These are phyloP conservation scores for Mormyrus iriodes DNA, from an alignment of 2,113 vertebrate genomes.

Conservation along the genomic window DNA sequence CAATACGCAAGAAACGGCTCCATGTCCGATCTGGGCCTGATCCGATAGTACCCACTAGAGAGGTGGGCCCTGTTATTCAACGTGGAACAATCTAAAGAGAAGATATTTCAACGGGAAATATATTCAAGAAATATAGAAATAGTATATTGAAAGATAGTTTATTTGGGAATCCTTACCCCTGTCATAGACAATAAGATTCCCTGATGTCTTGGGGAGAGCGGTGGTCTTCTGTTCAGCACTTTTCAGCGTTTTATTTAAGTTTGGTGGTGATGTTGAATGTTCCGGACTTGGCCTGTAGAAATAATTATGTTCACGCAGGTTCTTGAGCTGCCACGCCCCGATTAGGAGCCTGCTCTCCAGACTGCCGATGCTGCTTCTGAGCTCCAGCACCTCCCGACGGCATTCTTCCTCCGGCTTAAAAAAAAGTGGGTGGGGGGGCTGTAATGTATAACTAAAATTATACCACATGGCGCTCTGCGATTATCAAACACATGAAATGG, in stretches of 20 bases:
- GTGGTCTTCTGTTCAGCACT: not conserved
- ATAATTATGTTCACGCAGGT: slow-evolving; percentile 63
- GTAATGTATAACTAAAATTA: not conserved
- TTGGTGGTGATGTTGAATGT: slow-evolving; percentile 31
- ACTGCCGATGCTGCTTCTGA: slow-evolving; percentile 60
- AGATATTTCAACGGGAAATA: not conserved
- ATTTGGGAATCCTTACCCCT: slow-evolving; percentile 56
- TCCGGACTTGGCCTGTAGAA: slow-evolving; percentile 39
- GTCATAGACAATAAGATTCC: slow-evolving; percentile 73
- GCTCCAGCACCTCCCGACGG: slow-evolving; percentile 54
- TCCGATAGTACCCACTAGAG: slow-evolving; percentile 70
- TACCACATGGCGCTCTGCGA: not conserved
- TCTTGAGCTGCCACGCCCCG: slow-evolving; percentile 62
- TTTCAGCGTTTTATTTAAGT: slow-evolving; percentile 16
- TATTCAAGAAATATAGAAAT: not conserved
- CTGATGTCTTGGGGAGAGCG: slow-evolving; percentile 54
- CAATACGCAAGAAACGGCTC: slow-evolving; percentile 79
- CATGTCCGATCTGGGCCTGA: slow-evolving; percentile 57
- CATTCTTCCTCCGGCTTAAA: slow-evolving; percentile 61
- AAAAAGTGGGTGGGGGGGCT: not conserved
- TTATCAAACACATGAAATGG: not conserved
- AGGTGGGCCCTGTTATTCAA: slow-evolving; percentile 60
- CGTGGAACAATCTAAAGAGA: slow-evolving; percentile 68
- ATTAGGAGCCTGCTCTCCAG: slow-evolving; percentile 67
- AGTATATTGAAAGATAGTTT: not conserved